Conservation (phyloP, 2,113 vertebrate genomes). For the Protobothrops flavoviridis region DNA sequence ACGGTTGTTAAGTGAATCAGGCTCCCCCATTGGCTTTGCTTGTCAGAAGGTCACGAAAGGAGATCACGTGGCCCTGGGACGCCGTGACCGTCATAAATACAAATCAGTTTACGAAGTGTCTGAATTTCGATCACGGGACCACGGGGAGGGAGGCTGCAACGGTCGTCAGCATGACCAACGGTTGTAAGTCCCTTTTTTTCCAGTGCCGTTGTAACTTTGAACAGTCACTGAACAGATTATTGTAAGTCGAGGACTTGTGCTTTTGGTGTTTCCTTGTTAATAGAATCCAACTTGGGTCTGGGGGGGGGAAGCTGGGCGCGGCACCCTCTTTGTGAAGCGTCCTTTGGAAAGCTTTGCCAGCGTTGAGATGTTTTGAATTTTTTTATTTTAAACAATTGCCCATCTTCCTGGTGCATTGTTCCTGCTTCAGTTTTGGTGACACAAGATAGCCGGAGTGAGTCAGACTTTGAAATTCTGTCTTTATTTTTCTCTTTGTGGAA, state of each 20-base stretch:
- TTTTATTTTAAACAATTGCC: not conserved
- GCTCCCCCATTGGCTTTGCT: no score
- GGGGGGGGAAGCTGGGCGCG: not conserved
- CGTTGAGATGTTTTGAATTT: not conserved
- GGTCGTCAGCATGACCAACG: no score
- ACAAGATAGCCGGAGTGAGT: not conserved
- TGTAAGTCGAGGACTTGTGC: not conserved
- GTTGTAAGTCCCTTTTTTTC: no score
- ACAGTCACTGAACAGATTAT: no score
- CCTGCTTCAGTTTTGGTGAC: not conserved
- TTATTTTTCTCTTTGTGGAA: slow-evolving; percentile 5
- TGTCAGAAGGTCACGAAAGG: no score
- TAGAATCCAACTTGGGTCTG: slow-evolving; percentile 35
- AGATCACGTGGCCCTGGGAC: no score
- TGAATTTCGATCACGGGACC: no score
- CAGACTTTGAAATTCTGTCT: not conserved
- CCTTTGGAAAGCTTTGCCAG: slow-evolving; percentile 5
- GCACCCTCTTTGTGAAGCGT: not conserved
- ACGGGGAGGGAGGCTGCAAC: no score
- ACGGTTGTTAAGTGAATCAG: no score
- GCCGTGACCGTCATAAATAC: no score
- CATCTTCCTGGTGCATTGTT: not conserved
- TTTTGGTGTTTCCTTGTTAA: slow-evolving; percentile 42
- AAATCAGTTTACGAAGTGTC: no score
- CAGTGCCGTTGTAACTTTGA: no score